Evolutionary conservation across 1,140 invertebrate species (phyloP).

Genomic region (Heliothis subflexa): DNA sequence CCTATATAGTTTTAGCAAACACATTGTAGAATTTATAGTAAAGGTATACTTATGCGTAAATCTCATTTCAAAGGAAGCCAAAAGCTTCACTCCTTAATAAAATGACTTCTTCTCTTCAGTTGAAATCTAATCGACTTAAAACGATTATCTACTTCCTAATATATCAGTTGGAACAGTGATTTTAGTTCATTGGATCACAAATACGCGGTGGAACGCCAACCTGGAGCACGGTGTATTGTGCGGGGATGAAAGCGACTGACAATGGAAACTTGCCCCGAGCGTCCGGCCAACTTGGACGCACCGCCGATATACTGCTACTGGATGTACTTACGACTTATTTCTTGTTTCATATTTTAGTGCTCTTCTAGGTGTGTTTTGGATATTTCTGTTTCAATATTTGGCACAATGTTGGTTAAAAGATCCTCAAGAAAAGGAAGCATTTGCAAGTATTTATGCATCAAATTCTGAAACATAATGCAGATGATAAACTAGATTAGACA

Average conservation of each 20-base stretch:
- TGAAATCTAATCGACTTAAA: background rate
- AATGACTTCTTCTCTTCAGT: too few species aligned
- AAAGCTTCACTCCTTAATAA: too few species aligned
- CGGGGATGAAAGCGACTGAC: conserved; percentile 30
- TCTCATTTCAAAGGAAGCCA: too few species aligned
- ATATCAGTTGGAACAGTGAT: conserved; percentile 1
- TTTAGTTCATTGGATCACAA: background rate
- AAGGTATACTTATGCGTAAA: too few species aligned
- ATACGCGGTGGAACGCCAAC: conserved; percentile 22
- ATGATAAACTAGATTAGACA: too few species aligned
- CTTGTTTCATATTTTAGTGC: background rate
- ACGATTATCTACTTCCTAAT: background rate
- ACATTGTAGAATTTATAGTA: too few species aligned
- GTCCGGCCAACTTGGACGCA: conserved; percentile 12
- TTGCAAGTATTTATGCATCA: too few species aligned
- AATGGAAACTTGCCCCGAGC: conserved; percentile 46
- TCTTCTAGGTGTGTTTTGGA: background rate
- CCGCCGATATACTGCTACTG: conserved; percentile 2
- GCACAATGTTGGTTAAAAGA: too few species aligned
- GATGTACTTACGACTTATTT: background rate
- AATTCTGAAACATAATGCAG: too few species aligned
- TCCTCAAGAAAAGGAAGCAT: too few species aligned
- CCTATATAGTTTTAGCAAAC: too few species aligned
- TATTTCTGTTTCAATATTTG: background rate
- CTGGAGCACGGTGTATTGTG: conserved; percentile 1